Evolutionary conservation across 1,140 invertebrate genomes (phyloP).

Genomic region (Brachionus plicatilis): DNA sequence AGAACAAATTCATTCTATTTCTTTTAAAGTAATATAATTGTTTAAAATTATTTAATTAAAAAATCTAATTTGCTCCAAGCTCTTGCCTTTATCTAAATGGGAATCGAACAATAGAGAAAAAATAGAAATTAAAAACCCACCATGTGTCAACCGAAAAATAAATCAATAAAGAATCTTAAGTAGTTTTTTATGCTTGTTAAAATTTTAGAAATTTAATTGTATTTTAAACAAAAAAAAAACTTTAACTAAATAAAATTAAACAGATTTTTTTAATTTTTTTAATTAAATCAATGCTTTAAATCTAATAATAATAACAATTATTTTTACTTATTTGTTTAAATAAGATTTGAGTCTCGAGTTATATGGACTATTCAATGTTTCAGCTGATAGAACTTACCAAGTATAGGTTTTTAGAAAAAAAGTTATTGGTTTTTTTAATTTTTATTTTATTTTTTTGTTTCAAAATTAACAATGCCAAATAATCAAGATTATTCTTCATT

Average conservation of each 20-base stretch:
- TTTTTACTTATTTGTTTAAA: no score
- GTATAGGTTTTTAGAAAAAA: no score
- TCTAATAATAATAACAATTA: no score
- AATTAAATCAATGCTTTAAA: no score
- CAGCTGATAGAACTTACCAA: no score
- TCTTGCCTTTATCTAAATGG: not conserved
- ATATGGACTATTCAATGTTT: no score
- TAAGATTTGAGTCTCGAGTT: no score
- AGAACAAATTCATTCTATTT: constrained; percentile 27
- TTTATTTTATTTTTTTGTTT: no score
- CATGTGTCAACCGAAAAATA: not conserved
- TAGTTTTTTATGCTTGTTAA: not conserved
- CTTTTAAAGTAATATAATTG: constrained; percentile 3
- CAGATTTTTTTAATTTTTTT: not conserved
- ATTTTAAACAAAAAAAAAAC: not conserved
- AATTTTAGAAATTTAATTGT: not conserved
- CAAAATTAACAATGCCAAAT: no score
- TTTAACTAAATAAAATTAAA: not conserved
- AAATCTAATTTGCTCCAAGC: not conserved
- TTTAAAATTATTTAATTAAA: not conserved
- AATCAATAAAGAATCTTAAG: not conserved
- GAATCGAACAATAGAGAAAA: not conserved
- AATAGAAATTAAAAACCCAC: not conserved
- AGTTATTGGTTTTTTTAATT: no score
- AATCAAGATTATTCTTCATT: no score